Base-by-base conservation (phyloP, 1,140 invertebrate genomes). In the Riptortus pedestris region DNA sequence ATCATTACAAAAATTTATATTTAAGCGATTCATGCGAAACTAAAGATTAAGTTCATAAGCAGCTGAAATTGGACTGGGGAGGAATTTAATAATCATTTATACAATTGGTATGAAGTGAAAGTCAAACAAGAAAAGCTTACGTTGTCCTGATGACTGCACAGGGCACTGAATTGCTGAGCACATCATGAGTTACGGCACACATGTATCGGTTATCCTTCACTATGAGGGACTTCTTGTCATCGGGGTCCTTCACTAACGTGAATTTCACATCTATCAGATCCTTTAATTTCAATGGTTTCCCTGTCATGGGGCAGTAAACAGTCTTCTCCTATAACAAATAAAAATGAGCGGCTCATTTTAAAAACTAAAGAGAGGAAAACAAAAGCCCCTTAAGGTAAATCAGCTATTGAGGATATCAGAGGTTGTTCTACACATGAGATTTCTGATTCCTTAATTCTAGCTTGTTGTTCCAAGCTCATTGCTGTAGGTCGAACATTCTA, bases 141-240 rank as follows among this genome's bases (percentile, higher is more conserved):
- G 90, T 93, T 65, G 91, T 85, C 77, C 81, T 86, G 24, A 99
- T 81, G 55, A 98, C 88, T 64, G 90, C 94, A 77, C 89, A 94
- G 7, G 93, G 92, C 2, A 94, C 85, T 20, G 92, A 91, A 79
- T 99, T 98, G 66, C 90, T 88, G 12, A 99, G 76, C 60, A 96
- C 83, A 78, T 99, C 97, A 75, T 94, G 89, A 27, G 95, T 98
- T 0, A 99, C 87, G 4, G 96, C 89, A 77, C 97, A 99, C 83
- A 96, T 96, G 74, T 96, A 99, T 72, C 94, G 80, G 57, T 91
- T 90, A 74, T 93, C 81, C 74, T 88, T 90, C 27, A 85, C 81
- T 68, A 91, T 89, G 1, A 91, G 73, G 1, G 88, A 85, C 66
- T 87, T 85, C 66, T 86, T 90, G 68, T 91, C 88, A 72, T 86